A percentile compares a stretch with the other conserved stretches of the same genome.
These are phyloP conservation scores for Ostrea denselamellosa DNA, from an alignment of 1,140 invertebrate species.

Conservation along the genomic window DNA sequence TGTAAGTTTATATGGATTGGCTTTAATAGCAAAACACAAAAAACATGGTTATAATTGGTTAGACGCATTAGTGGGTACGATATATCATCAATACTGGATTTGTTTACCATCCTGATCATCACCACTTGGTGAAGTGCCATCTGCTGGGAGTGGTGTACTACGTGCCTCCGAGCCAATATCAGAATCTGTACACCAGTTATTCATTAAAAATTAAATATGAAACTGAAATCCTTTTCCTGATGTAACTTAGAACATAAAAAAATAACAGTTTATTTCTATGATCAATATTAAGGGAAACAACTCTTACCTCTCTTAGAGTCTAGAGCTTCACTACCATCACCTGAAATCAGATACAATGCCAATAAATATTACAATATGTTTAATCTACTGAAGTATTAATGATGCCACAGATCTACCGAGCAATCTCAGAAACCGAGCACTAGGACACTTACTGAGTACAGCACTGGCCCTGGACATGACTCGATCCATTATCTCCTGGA, in stretches of 20 bases:
- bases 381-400: neutral
- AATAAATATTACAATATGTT: neutral
- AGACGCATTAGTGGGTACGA: neutral
- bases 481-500: slow-evolving; percentile 73
- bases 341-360: neutral
- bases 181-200: neutral
- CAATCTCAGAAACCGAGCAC: neutral
- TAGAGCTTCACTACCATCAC: slow-evolving; percentile 2
- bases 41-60: slow-evolving; percentile 1
- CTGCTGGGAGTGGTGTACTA: neutral
- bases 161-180: neutral
- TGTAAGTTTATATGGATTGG: neutral
- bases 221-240: slow-evolving; percentile 1
- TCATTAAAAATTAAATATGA: neutral
- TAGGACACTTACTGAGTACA: slow-evolving; percentile 48
- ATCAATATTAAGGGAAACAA: neutral
- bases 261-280: neutral
- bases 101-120: slow-evolving; percentile 14
- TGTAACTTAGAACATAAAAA: neutral
- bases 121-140: slow-evolving; percentile 1
- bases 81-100: neutral
- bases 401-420: neutral
- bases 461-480: slow-evolving; percentile 71
- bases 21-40: neutral
- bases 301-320: slow-evolving; percentile 24